A percentile compares a stretch with the other conserved stretches of the same genome.
These are phyloP conservation scores for Drosophila sproati DNA, from an alignment of 1,140 invertebrate species.

Conservation along the genomic window DNA sequence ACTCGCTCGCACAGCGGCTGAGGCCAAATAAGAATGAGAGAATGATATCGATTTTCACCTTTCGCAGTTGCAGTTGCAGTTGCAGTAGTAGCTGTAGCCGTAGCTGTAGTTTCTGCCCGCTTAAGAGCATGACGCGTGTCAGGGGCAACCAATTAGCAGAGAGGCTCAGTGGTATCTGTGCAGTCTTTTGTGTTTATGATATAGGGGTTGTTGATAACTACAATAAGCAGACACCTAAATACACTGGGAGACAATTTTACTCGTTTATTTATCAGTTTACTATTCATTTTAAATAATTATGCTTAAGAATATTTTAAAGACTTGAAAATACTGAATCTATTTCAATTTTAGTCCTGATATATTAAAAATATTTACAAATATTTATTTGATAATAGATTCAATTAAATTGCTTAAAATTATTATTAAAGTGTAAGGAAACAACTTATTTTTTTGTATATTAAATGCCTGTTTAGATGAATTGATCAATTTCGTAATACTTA, in stretches of 20 bases:
- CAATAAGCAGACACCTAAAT: conserved; percentile 7
- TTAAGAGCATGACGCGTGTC: conserved; percentile 72
- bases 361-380: too few relatives aligned
- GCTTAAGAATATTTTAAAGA: too few relatives aligned
- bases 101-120: conserved; percentile 28
- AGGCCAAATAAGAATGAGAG: neutral
- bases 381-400: too few relatives aligned
- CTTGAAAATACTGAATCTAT: too few relatives aligned
- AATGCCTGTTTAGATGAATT: neutral
- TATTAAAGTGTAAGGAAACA: neutral
- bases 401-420: too few relatives aligned
- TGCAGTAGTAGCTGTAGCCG: conserved; percentile 31
- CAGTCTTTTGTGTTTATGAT: conserved; percentile 60
- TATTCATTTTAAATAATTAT: too few relatives aligned
- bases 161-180: conserved; percentile 51
- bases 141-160: conserved; percentile 68
- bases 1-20: conserved; percentile 2
- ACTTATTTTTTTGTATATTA: too few relatives aligned
- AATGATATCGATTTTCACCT: conserved; percentile 54
- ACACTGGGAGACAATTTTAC: conserved; percentile 19
- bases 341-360: too few relatives aligned
- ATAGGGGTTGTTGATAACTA: conserved; percentile 55
- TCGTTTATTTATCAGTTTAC: neutral
- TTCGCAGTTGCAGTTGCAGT: conserved; percentile 25
- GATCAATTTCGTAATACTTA: too few relatives aligned